phyloP scores from a whole-genome alignment of 1,140 invertebrate species.

The Pogonus chalceus region DNA sequence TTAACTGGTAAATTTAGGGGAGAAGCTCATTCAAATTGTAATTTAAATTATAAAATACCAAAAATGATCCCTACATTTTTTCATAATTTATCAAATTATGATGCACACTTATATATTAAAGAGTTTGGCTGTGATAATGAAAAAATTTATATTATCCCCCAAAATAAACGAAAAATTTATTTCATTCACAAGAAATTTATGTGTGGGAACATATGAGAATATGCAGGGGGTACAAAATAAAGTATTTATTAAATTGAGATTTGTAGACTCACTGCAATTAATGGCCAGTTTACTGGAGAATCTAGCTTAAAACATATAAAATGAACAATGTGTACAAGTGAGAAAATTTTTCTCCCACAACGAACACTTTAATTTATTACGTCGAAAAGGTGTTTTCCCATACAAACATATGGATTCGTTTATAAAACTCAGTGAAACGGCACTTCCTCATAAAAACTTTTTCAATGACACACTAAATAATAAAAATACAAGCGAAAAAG shows the following conservation, averaged over 20 bases:
- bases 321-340: not conserved
- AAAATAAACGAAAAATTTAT: constrained; percentile 12
- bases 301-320: not conserved
- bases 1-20: constrained; percentile 24
- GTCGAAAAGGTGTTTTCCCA: constrained; percentile 19
- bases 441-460: constrained; percentile 18
- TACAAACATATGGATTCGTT: constrained; percentile 20
- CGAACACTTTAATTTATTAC: constrained; percentile 16
- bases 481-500: constrained; percentile 18
- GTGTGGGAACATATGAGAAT: too few relatives aligned
- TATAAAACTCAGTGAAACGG: constrained; percentile 12
- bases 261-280: constrained; percentile 29
- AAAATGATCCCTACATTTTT: constrained; percentile 31
- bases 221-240: too few relatives aligned
- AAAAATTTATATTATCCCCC: constrained; percentile 6
- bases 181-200: constrained; percentile 16
- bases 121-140: not conserved
- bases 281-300: constrained; percentile 9
- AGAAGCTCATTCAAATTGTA: constrained; percentile 25
- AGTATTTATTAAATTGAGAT: constrained; percentile 20
- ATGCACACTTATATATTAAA: not conserved
- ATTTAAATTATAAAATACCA: constrained; percentile 26
- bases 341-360: not conserved
- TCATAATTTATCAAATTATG: constrained; percentile 30
- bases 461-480: constrained; percentile 26